Percentiles rank a stretch among this genome's conserved stretches.
Conservation (phyloP, 2,113 vertebrate genomes). For the Leucoraja erinaceus region DNA sequence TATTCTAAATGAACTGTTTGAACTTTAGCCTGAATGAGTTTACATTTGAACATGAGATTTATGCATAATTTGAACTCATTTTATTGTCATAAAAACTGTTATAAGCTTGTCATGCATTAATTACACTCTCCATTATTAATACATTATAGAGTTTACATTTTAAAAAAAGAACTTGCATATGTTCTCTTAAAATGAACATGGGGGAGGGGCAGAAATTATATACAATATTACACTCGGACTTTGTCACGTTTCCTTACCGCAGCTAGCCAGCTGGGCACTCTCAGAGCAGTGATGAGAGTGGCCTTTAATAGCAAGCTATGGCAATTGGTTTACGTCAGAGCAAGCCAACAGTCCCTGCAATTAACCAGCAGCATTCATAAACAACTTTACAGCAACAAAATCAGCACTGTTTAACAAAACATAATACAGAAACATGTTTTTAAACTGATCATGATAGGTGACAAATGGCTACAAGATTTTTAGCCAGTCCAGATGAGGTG, state of each 20-base stretch:
- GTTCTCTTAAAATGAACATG: slow-evolving; percentile 38
- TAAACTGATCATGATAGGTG: not conserved
- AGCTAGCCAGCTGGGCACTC: not conserved
- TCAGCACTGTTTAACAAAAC: not conserved
- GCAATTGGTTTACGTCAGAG: not conserved
- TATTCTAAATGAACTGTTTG: not conserved
- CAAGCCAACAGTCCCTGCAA: not conserved
- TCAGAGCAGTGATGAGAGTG: not conserved
- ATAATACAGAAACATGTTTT: slow-evolving; percentile 9
- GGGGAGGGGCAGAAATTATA: slow-evolving; percentile 8
- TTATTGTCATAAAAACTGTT: slow-evolving; percentile 38
- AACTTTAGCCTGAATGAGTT: not conserved
- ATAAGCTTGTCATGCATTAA: slow-evolving; percentile 34
- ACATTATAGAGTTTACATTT: slow-evolving; percentile 36
- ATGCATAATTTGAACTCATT: slow-evolving; percentile 25
- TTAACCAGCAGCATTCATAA: slow-evolving; percentile 1
- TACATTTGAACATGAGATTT: not conserved
- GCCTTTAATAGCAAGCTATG: not conserved
- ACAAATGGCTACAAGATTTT: not conserved
- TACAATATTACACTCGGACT: slow-evolving; percentile 28
- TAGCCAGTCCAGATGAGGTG: not conserved
- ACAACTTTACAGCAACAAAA: slow-evolving; percentile 13
- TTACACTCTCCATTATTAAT: slow-evolving; percentile 37
- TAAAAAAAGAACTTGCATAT: slow-evolving; percentile 34
- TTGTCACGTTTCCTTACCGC: not conserved